These are phyloP conservation scores for Oscheius onirici DNA, from an alignment of 2,888 invertebrate species.

Conservation along the genomic window DNA sequence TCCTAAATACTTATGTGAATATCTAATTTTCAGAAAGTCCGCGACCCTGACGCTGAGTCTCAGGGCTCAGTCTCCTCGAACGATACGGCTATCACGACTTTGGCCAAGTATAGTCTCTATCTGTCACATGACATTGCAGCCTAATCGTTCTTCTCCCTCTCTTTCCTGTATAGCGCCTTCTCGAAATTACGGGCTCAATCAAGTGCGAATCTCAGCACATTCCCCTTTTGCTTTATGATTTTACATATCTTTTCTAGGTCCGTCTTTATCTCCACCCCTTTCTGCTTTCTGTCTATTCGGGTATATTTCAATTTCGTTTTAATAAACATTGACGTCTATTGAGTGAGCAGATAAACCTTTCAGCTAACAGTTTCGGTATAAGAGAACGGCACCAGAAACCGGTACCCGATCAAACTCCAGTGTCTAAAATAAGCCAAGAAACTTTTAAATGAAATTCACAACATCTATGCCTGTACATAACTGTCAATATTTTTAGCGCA, in stretches of 20 bases:
- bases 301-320: neutral
- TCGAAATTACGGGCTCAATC: conserved; percentile 15
- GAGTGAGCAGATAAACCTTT: too few species aligned
- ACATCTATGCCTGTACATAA: too few species aligned
- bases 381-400: too few species aligned
- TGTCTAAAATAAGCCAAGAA: too few species aligned
- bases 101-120: conserved; percentile 52
- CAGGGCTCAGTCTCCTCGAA: conserved; percentile 39
- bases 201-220: conserved; percentile 23
- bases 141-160: neutral
- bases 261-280: neutral
- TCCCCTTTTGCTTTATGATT: conserved; percentile 3
- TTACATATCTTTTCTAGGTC: conserved; percentile 6
- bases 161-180: neutral
- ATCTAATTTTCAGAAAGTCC: conserved; percentile 17
- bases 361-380: too few species aligned
- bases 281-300: conserved; percentile 15
- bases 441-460: too few species aligned
- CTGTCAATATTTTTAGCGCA: too few species aligned
- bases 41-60: conserved; percentile 45
- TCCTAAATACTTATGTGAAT: neutral
- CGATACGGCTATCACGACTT: conserved; percentile 41
- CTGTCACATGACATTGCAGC: conserved; percentile 37
- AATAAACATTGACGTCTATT: neutral
- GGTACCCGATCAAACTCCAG: too few species aligned